Base-by-base conservation (phyloP, 2,113 vertebrate species). In the Apistogramma diplotaenia region DNA sequence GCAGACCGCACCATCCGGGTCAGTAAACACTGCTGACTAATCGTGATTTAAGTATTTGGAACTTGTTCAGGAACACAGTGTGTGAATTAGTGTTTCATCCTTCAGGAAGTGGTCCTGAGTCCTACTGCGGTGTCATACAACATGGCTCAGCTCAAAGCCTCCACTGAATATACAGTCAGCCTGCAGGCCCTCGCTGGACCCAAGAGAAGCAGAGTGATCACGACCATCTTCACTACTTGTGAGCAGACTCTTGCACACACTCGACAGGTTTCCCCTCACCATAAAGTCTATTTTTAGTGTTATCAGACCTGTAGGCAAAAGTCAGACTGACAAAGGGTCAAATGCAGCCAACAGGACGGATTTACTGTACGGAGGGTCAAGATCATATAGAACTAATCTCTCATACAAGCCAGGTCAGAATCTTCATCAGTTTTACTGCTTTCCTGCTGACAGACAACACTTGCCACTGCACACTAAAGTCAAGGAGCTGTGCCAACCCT, bases 181-280 rank as follows among this genome's bases (percentile, higher is more conserved):
- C 94, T 99, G 67, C 97, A 98, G 91, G 97, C 98, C 0, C 82
- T 98, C 43, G 95, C 93, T 0, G 95, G 95, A 2, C 93, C 95
- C 5, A 93, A 97, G 90, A 96, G 94, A 76, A 99, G 98, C 95
- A 95, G 94, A 84, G 83, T 89, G 0, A 94, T 97, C 89, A 94
- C 95, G 55, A 95, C 96, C 0, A 6, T 93, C 78, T 96, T 99
- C 92, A 97, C 95, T 83, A 99, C 98, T 91, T 96, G 98, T 99
- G 95, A 96, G 97, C 74, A 6, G 6, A 76, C n/a, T 23, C 16
- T 12, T 25, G 6, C 8, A 43, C 29, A 59, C 25, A 51, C 35
- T 67, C 6, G 6, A 18, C 53, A 74, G 57, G 12, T 56, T 40
- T 53, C 9, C 18, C 21, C n/a, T 53, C 27, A 21, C 46, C 46